A percentile compares a stretch with the other conserved stretches of the same genome.
These are phyloP conservation scores for Nothobranchius kuhntae DNA, from an alignment of 2,113 vertebrate species.

Conservation along the genomic window DNA sequence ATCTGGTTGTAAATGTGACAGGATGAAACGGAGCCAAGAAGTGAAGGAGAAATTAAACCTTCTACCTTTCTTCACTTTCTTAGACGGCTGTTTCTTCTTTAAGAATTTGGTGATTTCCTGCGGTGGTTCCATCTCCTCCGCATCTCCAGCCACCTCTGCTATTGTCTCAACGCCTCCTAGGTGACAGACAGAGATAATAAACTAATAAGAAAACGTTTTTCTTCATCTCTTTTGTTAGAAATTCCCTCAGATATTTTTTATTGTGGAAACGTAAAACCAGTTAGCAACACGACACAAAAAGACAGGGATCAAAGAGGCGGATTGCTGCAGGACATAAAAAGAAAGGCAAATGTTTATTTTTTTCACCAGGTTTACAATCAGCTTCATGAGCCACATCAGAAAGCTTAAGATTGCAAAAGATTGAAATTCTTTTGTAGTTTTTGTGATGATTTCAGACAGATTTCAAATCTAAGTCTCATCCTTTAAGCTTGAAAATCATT, in stretches of 20 bases:
- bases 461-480: not conserved
- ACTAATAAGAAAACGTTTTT: no score
- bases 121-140: constrained; percentile 75
- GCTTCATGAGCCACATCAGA: not conserved
- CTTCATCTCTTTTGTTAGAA: not conserved
- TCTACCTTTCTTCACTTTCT: constrained; percentile 76
- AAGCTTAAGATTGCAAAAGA: not conserved
- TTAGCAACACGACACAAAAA: not conserved
- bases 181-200: constrained; percentile 31
- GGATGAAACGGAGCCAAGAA: constrained; percentile 6
- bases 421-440: not conserved
- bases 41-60: not conserved
- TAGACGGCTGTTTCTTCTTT: constrained; percentile 68
- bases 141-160: constrained; percentile 78
- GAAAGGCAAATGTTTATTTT: not conserved
- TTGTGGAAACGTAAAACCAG: not conserved
- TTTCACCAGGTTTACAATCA: not conserved
- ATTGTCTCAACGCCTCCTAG: constrained; percentile 85
- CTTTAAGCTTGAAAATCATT: constrained; percentile 21
- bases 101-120: constrained; percentile 76
- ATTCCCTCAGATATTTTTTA: not conserved
- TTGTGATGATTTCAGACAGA: constrained; percentile 2
- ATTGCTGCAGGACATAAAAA: not conserved
- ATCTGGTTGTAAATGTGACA: constrained; percentile 12
- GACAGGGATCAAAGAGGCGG: not conserved